These are phyloP conservation scores for Epinotia ramella DNA, from an alignment of 2,888 invertebrate species.

Conservation along the genomic window DNA sequence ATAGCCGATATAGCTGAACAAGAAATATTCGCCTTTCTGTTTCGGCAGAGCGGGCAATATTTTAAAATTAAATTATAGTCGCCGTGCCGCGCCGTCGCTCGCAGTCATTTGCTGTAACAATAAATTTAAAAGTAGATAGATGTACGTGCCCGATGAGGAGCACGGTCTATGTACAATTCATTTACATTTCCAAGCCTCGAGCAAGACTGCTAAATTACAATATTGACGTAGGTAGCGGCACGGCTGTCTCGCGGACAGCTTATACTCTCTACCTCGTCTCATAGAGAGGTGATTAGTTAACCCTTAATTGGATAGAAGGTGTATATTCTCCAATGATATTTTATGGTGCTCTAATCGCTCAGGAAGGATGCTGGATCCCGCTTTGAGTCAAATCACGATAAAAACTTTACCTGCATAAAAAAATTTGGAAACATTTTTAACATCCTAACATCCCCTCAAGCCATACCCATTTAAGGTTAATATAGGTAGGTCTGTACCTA, in stretches of 20 bases:
- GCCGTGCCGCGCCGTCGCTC: slow-evolving; percentile 42
- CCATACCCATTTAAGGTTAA: too few relatives aligned
- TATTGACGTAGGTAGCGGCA: slow-evolving; percentile 8
- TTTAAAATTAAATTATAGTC: slow-evolving; percentile 45
- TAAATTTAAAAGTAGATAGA: slow-evolving; percentile 40
- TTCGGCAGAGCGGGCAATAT: slow-evolving; percentile 40
- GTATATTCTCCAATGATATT: too few relatives aligned
- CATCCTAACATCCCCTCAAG: too few relatives aligned
- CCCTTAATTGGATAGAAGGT: too few relatives aligned
- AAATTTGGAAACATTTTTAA: too few relatives aligned
- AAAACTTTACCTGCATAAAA: too few relatives aligned
- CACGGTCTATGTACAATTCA: slow-evolving; percentile 36
- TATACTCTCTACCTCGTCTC: slow-evolving; percentile 5
- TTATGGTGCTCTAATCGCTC: too few relatives aligned
- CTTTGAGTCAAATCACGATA: too few relatives aligned
- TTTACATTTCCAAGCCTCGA: slow-evolving; percentile 35
- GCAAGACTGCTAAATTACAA: slow-evolving; percentile 34
- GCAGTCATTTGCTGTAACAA: slow-evolving; percentile 42
- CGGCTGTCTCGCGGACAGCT: slow-evolving; percentile 4
- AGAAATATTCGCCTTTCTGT: slow-evolving; percentile 39
- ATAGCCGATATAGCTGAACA: slow-evolving; percentile 34
- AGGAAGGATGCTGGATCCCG: too few relatives aligned
- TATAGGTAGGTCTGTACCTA: neutral
- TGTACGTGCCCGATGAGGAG: slow-evolving; percentile 37
- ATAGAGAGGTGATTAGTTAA: neutral